phyloP scores from a whole-genome alignment of 2,797 vertebrate species.

The Pachyuromys duprasi region DNA sequence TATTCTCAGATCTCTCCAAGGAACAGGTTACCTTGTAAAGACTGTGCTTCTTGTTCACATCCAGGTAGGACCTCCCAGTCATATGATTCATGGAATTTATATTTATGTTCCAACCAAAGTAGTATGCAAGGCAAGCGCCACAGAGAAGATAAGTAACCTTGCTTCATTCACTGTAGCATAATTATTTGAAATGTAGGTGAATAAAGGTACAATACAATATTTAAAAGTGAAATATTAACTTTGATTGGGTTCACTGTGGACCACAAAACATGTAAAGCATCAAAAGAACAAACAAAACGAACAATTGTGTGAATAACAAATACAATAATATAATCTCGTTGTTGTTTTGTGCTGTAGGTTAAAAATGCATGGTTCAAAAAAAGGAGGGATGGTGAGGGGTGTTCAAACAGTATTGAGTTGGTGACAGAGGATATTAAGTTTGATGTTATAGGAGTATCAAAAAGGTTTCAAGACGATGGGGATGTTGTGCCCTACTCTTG shows the following conservation, averaged over 20 bases:
- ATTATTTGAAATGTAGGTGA: conserved; percentile 50
- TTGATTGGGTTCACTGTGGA: background rate
- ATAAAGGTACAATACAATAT: background rate
- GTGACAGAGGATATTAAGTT: conserved; percentile 11
- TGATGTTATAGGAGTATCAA: background rate
- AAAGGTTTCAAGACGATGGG: background rate
- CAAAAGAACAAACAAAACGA: background rate
- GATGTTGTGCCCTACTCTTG: background rate
- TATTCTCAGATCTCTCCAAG: conserved; percentile 77
- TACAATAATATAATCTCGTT: background rate
- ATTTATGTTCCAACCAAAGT: conserved; percentile 43
- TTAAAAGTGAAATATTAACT: conserved; percentile 19
- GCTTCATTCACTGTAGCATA: background rate
- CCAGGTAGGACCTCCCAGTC: conserved; percentile 52
- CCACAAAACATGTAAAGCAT: conserved; percentile 21
- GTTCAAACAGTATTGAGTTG: background rate
- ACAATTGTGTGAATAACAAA: conserved; percentile 1
- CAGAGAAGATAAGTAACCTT: background rate
- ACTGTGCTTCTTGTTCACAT: conserved; percentile 59
- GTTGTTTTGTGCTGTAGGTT: background rate
- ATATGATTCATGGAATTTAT: conserved; percentile 19
- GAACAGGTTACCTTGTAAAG: conserved; percentile 69
- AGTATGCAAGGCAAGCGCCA: background rate
- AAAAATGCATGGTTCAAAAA: conserved; percentile 12
- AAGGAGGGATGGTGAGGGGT: background rate